Base-by-base conservation (phyloP, 2,113 vertebrate species). In the Taxidea taxus region DNA sequence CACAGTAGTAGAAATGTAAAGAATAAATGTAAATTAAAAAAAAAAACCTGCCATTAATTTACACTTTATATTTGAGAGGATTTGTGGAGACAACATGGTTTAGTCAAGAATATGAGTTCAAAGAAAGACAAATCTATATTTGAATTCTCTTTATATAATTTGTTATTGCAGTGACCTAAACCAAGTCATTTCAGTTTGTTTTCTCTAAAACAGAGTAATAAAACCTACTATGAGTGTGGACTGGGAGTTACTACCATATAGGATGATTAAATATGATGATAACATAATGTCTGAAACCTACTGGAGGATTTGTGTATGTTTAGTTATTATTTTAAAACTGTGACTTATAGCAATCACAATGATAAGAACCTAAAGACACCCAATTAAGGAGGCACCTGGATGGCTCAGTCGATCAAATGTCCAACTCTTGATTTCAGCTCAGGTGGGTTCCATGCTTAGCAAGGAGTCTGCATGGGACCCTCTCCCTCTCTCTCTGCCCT, bases 201-300 rank as follows among this genome's bases (percentile, higher is more conserved):
- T 66, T 97, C 16, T 93, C 74, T 90, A 95, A 92, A 95, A 84
- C 13, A 7, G 0, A 83, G 87, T 83, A 84, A 92, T 77, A 51
- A 64, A 91, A 49, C 27, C 14, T 90, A 89, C 25, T 4, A 13
- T 78, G 13, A 1, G 2, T 78, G 12, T 27, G 0, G 7, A 1
- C 44, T 16, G 27, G 3, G 4, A 1, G 4, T 60, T 84, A 68
- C 23, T 13, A 58, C 10, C 15, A 27, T 12, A 94, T 74, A 51
- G 4, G 2, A 42, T 95, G 15, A 88, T 23, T 88, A 91, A 96
- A 60, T 82, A 7, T 18, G 16, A 70, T 77, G 82, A 49, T 37
- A 95, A 84, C 2, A 60, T 27, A 88, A 64, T 21, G 16, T 85
- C 29, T 89, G 42, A 74, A 90, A 83, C 11, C 5, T 81, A 49